These are phyloP conservation scores for Apostichopus leukothele DNA, from an alignment of 53 echinoderm and acorn worm species.

Conservation along the genomic window DNA sequence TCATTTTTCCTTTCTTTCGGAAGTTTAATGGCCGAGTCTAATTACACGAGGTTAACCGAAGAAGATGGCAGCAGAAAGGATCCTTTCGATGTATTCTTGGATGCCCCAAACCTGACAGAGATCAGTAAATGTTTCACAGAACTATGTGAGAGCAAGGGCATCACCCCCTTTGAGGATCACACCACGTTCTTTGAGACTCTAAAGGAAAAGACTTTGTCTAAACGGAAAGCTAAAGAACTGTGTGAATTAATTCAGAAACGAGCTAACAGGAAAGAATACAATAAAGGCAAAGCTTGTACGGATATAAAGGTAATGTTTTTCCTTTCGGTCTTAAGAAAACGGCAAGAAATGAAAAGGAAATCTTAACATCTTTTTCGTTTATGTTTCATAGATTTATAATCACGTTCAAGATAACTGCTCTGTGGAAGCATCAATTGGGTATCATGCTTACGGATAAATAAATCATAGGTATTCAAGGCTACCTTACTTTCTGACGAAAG, in stretches of 20 bases:
- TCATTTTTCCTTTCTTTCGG: not conserved
- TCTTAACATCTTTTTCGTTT: too few species aligned
- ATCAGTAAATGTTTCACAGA: not conserved
- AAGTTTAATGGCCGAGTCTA: not conserved
- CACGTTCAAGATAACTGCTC: too few species aligned
- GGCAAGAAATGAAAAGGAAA: too few species aligned
- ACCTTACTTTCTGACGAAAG: too few species aligned
- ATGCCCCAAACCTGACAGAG: not conserved
- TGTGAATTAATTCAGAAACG: not conserved
- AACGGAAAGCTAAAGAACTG: constrained; percentile 26
- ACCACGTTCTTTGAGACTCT: not conserved
- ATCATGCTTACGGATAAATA: too few species aligned
- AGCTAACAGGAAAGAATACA: constrained; percentile 39
- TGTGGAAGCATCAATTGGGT: too few species aligned
- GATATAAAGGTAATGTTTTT: constrained; percentile 5
- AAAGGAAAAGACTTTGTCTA: not conserved
- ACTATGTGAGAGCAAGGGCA: not conserved
- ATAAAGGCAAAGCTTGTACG: constrained; percentile 35
- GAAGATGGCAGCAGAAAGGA: not conserved
- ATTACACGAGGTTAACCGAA: not conserved
- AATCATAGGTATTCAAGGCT: too few species aligned
- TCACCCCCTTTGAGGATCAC: not conserved
- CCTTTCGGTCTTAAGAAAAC: too few species aligned
- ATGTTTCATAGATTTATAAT: too few species aligned
- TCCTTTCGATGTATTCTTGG: constrained; percentile 11